Evolutionary conservation across 2,113 vertebrate genomes (phyloP).

Genomic region (Oxygymnocypris stewartii): DNA sequence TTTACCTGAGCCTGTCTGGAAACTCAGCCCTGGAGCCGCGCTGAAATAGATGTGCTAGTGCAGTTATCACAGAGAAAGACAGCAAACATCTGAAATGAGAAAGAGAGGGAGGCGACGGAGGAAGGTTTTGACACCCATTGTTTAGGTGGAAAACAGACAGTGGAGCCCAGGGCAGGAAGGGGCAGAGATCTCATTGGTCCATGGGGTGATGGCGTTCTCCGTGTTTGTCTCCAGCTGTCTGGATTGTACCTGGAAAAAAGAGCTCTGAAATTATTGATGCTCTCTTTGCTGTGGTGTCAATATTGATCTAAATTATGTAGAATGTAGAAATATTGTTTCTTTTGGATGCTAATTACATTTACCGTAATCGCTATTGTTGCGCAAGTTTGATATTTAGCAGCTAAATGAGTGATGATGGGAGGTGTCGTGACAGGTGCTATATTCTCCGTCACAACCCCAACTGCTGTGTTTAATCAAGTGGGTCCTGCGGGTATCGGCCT

Average conservation of each 20-base stretch:
- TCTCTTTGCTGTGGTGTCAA: constrained; percentile 36
- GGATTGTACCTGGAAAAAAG: constrained; percentile 35
- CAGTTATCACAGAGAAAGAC: constrained; percentile 61
- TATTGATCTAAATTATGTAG: constrained; percentile 42
- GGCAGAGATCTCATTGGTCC: constrained; percentile 67
- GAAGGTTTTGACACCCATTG: constrained; percentile 68
- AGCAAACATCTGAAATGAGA: constrained; percentile 48
- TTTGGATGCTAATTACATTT: constrained; percentile 32
- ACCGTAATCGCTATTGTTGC: constrained; percentile 37
- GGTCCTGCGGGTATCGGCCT: constrained; percentile 37
- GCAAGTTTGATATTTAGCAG: constrained; percentile 43
- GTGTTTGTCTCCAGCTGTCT: constrained; percentile 40
- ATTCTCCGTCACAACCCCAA: constrained; percentile 36
- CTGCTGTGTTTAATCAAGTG: constrained; percentile 62
- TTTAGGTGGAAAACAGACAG: constrained; percentile 59
- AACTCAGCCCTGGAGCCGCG: constrained; percentile 64
- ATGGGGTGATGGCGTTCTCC: not conserved
- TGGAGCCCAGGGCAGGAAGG: constrained; percentile 67
- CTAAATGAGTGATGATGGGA: constrained; percentile 47
- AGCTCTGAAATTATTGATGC: constrained; percentile 39
- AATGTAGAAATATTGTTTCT: constrained; percentile 46
- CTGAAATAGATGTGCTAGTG: constrained; percentile 74
- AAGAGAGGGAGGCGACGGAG: constrained; percentile 39
- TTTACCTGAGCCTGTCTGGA: constrained; percentile 57
- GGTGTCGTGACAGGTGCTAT: constrained; percentile 45